phyloP scores from a whole-genome alignment of 2,113 vertebrate species.

The Delphinapterus leucas region DNA sequence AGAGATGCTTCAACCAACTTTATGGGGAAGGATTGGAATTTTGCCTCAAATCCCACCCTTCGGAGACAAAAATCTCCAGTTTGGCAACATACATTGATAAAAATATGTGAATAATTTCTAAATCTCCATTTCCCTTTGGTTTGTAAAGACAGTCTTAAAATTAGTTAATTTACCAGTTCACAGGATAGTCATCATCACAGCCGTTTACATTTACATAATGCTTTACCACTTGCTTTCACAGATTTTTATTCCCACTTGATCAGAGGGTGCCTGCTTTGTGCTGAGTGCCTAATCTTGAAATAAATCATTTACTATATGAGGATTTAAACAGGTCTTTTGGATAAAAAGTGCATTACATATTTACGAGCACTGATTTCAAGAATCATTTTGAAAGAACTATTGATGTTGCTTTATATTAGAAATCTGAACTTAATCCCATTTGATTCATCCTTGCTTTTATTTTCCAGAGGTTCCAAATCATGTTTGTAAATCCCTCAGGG shows the following conservation, averaged over 20 bases:
- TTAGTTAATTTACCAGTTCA: not conserved
- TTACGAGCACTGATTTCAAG: not conserved
- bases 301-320: not conserved
- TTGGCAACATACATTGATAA: not conserved
- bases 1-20: not conserved
- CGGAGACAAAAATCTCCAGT: not conserved
- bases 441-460: not conserved
- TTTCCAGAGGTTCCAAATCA: not conserved
- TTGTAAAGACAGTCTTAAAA: not conserved
- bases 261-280: not conserved
- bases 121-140: not conserved
- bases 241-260: not conserved
- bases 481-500: not conserved
- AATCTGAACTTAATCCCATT: constrained; percentile 10
- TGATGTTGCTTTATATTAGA: not conserved
- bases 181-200: not conserved
- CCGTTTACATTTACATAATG: not conserved
- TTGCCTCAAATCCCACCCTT: not conserved
- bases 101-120: not conserved
- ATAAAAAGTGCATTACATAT: constrained; percentile 36
- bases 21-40: not conserved
- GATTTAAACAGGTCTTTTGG: constrained; percentile 1
- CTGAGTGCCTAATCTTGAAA: not conserved
- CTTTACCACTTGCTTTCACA: not conserved
- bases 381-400: not conserved